Base-by-base conservation (phyloP, 2,888 invertebrate species). In the Lymantria dispar region DNA sequence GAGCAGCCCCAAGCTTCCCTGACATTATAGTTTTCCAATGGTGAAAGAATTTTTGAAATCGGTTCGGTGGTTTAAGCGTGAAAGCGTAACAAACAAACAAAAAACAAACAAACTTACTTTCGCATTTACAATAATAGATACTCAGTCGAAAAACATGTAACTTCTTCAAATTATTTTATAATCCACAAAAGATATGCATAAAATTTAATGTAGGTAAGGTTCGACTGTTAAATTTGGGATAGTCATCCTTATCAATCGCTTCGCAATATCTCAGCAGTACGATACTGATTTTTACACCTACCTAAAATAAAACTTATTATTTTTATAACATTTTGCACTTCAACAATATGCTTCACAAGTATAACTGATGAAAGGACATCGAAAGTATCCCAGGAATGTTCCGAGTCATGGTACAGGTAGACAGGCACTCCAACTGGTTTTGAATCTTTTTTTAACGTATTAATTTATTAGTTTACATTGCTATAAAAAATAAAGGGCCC, bases 361-460 rank as follows among this genome's bases (percentile, higher is more conserved):
- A 30, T 47, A 55, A 43, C 41, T 12, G 51, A 51, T 11, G 52
- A 64, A 67, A 51, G 56, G 49, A 43, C 62, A 50, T 58, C 44
- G 53, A 47, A 71, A 62, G 63, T 65, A 76, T 74, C 61, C 59
- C 48, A 56, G 65, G 76, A 76, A 76, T 76, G 68, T 53, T n/a
- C 45, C 65, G 48, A 63, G 57, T 68, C 62, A 67, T 48, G 60
- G 60, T 48, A 62, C 76, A 75, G 74, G 76, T 76, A 76, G 66
- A 68, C 51, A 64, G 62, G 62, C 51, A 60, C 48, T 48, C 54
- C 33, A 31, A 71, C 71, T 55, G 64, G 66, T 67, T 69, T 62
- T 29, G 46, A 13, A 33, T 9, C 46, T 47, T 50, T 57, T 62
- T 67, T 65, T 46, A 12, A n/a, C 36, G 43, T 22, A 38, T 45